Base-by-base conservation (phyloP, 2,888 invertebrate genomes). In the Agrotis puta region DNA sequence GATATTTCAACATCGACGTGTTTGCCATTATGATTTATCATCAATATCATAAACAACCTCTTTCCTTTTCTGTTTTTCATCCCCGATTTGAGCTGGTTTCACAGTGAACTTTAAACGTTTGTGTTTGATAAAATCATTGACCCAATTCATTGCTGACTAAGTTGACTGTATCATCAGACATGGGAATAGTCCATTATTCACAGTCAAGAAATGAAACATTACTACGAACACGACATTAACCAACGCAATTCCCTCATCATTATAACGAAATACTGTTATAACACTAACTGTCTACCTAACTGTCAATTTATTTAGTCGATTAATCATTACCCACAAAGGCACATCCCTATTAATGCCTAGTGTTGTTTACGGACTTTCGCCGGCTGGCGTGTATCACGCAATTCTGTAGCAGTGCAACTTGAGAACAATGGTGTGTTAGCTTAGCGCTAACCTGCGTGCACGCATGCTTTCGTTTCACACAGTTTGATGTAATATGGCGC, bases 281-380 rank as follows among this genome's bases (percentile, higher is more conserved):
- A 85, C 62, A 56, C 53, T 79, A 66, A 66, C 70, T 69, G 79
- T 56, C 50, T 63, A 64, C 48, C 54, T 72, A 58, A 24, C 77
- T 69, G 68, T 76, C 71, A 80, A 67, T 71, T 67, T 66, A 67
- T 76, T 76, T 68, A 33, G 22, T 69, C 77, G 59, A 81, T 79
- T 81, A 66, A 79, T 81, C 77, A 64, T 66, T 27, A 47, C 43
- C 24, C 83, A 85, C 86, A 77, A 77, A 83, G 74, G 73, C 61
- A 84, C 88, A 87, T 86, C 81, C 78, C 87, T 88, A 85, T 84
- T 90, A 89, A 90, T 87, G 87, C 84, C 80, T 83, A 74, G 85
- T 77, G 84, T 89, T 85, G 88, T 90, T 89, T 90, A 86, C 87
- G 84, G 83, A 91, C 92, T 92, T 92, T 92, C 90, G 87, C 90